Percentiles rank a stretch among this genome's conserved stretches.
phyloP scores from a whole-genome alignment of 2,113 vertebrate genomes.

The Channa argus region DNA sequence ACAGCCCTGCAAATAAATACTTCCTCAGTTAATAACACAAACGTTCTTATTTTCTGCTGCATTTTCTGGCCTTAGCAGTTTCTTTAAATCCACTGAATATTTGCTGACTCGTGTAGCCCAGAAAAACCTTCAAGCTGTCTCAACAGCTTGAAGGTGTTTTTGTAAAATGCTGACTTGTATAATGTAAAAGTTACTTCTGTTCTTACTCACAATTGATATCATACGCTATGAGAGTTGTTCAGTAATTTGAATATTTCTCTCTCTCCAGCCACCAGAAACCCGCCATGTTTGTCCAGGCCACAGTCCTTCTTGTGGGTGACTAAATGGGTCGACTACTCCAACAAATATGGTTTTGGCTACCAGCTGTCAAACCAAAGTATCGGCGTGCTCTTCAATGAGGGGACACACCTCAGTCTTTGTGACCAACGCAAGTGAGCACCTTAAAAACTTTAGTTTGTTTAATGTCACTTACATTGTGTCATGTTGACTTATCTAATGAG shows the following conservation, averaged over 20 bases:
- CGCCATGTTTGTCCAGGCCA: conserved; percentile 88
- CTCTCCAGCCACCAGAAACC: conserved; percentile 88
- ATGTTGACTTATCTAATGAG: not conserved
- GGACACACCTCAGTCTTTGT: conserved; percentile 93
- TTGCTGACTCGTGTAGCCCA: conserved; percentile 23
- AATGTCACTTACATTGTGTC: not conserved
- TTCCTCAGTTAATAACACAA: no score
- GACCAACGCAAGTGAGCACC: conserved; percentile 88
- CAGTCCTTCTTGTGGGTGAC: conserved; percentile 97
- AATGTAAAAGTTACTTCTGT: no score
- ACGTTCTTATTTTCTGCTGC: no score
- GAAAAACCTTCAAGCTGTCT: not conserved
- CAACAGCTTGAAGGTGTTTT: no score
- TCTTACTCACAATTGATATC: no score
- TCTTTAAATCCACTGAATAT: conserved; percentile 14
- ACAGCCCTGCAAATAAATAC: no score
- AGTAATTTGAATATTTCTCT: not conserved
- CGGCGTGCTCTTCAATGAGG: conserved; percentile 95
- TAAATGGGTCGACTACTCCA: conserved; percentile 99
- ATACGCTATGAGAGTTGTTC: not conserved
- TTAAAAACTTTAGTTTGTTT: not conserved
- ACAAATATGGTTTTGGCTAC: conserved; percentile 98
- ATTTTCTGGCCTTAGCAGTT: no score
- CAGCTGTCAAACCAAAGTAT: conserved; percentile 95
- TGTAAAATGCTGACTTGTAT: no score